Percentiles rank a stretch among this genome's conserved stretches.
phyloP scores from a whole-genome alignment of 2,888 invertebrate species.

The Pachycephus smyrnensis region DNA sequence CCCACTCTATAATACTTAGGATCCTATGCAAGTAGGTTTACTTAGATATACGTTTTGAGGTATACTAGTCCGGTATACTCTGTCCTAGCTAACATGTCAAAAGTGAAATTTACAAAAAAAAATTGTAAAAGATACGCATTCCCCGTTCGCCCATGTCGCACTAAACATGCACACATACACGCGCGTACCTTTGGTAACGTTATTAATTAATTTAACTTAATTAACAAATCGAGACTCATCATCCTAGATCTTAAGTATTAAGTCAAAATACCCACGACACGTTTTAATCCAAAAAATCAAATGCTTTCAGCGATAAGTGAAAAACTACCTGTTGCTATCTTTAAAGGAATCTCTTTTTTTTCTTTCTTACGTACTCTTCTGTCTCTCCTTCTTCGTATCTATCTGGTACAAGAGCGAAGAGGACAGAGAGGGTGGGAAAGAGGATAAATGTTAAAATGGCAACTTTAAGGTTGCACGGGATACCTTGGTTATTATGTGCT shows the following conservation, averaged over 20 bases:
- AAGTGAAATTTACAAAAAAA: constrained; percentile 26
- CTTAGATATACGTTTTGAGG: constrained; percentile 36
- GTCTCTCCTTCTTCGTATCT: not conserved
- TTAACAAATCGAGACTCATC: too few relatives aligned
- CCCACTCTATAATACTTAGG: constrained; percentile 24
- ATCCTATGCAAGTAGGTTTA: constrained; percentile 24
- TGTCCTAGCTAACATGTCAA: constrained; percentile 48
- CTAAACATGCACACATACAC: too few relatives aligned
- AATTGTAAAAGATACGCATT: too few relatives aligned
- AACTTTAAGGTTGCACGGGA: constrained; percentile 25
- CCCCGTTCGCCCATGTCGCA: too few relatives aligned
- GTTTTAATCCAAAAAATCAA: too few relatives aligned
- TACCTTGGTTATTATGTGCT: constrained; percentile 28
- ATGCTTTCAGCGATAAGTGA: too few relatives aligned
- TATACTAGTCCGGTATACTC: constrained; percentile 64
- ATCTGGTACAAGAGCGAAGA: not conserved
- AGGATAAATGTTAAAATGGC: constrained; percentile 14
- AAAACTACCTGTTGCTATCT: not conserved
- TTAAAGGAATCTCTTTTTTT: constrained; percentile 12
- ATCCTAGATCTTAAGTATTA: too few relatives aligned
- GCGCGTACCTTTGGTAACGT: too few relatives aligned
- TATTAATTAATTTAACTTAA: too few relatives aligned
- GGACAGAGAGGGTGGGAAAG: not conserved
- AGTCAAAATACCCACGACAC: too few relatives aligned
- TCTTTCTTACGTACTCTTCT: too few relatives aligned